Evolutionary conservation across 2,113 vertebrate genomes (phyloP).

Genomic region (Mormoops blainvillei): DNA sequence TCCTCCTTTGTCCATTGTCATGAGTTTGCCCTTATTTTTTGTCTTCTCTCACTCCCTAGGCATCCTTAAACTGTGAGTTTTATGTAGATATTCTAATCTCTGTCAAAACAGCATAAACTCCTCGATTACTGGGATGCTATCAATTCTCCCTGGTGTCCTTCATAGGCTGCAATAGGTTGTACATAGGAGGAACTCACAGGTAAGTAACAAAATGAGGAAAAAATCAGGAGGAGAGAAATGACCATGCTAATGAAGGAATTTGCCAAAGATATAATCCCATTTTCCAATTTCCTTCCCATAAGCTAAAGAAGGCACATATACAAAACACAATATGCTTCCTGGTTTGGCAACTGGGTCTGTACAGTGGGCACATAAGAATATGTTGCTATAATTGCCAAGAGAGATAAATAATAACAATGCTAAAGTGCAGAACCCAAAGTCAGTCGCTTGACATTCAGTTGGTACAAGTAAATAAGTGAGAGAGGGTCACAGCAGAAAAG

Average conservation of each 20-base stretch:
- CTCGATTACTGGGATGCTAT: neutral
- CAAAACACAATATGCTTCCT: neutral
- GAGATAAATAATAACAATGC: constrained; percentile 18
- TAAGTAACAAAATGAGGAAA: neutral
- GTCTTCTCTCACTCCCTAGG: neutral
- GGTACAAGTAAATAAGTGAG: constrained; percentile 18
- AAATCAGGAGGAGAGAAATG: neutral
- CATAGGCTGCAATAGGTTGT: neutral
- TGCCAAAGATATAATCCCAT: neutral
- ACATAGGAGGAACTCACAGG: neutral
- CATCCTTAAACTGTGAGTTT: neutral
- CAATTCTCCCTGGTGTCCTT: neutral
- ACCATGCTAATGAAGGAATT: neutral
- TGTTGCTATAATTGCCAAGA: constrained; percentile 9
- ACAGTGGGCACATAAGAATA: neutral
- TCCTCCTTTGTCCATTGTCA: neutral
- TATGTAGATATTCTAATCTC: neutral
- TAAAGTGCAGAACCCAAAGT: neutral
- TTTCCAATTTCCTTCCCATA: neutral
- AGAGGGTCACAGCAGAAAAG: neutral
- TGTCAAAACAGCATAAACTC: neutral
- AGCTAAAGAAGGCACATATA: neutral
- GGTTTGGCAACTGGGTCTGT: neutral
- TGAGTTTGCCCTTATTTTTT: neutral
- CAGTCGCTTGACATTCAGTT: constrained; percentile 6